Evolutionary conservation across 2,888 invertebrate genomes (phyloP).

Genomic region (Embidobia sp.): DNA sequence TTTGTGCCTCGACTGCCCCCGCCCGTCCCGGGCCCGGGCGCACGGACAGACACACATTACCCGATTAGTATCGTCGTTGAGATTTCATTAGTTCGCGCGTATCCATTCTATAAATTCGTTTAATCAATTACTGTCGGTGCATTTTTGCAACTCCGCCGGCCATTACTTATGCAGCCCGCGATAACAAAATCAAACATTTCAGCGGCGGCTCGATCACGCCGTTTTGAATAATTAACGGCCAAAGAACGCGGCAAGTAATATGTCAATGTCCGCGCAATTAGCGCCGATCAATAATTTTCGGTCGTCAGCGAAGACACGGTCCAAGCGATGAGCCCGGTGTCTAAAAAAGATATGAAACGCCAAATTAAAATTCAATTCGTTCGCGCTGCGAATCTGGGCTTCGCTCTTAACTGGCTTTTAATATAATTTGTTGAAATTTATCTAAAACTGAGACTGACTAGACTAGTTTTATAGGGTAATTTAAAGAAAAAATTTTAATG

Average conservation of each 20-base stretch:
- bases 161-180: conserved; percentile 32
- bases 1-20: conserved; percentile 65
- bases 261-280: conserved; percentile 59
- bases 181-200: conserved; percentile 51
- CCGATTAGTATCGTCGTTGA: conserved; percentile 63
- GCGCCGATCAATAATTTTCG: conserved; percentile 54
- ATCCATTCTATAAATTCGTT: conserved; percentile 57
- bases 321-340: too few species aligned
- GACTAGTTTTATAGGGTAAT: too few species aligned
- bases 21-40: conserved; percentile 21
- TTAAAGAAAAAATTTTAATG: too few species aligned
- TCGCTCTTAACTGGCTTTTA: too few species aligned
- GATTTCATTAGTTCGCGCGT: conserved; percentile 62
- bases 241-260: conserved; percentile 54
- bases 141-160: conserved; percentile 9
- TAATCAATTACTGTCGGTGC: conserved; percentile 55
- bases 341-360: too few species aligned
- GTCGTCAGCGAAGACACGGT: not conserved
- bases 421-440: too few species aligned
- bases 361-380: too few species aligned
- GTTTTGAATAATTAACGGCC: conserved; percentile 52
- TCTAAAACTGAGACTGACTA: too few species aligned
- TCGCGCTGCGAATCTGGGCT: too few species aligned
- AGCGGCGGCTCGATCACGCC: conserved; percentile 30
- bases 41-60: conserved; percentile 62